Evolutionary conservation across 2,113 vertebrate species (phyloP).

Genomic region (Planiliza haematocheilus): DNA sequence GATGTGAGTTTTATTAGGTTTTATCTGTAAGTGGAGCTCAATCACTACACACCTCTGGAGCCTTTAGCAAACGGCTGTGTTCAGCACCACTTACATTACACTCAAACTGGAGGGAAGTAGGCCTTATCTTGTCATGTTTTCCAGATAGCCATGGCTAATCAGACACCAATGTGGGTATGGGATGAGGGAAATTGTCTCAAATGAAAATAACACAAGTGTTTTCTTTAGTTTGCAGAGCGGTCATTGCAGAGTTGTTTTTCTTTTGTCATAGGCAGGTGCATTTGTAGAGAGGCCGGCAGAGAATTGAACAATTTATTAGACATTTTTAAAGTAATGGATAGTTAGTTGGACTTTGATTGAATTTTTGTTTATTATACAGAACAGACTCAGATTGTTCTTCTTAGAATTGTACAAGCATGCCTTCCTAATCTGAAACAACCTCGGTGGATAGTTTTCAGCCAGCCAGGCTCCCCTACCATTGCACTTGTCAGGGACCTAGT

Average conservation of each 20-base stretch:
- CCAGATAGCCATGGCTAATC: conserved; percentile 52
- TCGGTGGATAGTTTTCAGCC: conserved; percentile 34
- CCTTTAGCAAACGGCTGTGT: conserved; percentile 39
- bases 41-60: conserved; percentile 22
- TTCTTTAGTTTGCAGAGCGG: not conserved
- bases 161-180: conserved; percentile 38
- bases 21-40: conserved; percentile 47
- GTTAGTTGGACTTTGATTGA: conserved; percentile 32
- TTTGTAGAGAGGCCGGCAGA: conserved; percentile 26
- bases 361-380: conserved; percentile 41
- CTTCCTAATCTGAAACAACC: conserved; percentile 16
- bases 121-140: conserved; percentile 52
- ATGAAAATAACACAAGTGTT: conserved; percentile 48
- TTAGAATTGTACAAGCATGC: not conserved
- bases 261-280: conserved; percentile 6
- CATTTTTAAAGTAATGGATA: conserved; percentile 31
- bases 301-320: conserved; percentile 49
- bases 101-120: conserved; percentile 7
- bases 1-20: conserved; percentile 59
- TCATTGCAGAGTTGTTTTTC: conserved; percentile 27
- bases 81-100: conserved; percentile 48
- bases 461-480: conserved; percentile 16
- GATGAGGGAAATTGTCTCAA: conserved; percentile 18
- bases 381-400: not conserved
- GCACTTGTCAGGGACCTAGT: conserved; percentile 34